Evolutionary conservation across 2,888 invertebrate species (phyloP).

Genomic region (Eueremaeus valkanovi): DNA sequence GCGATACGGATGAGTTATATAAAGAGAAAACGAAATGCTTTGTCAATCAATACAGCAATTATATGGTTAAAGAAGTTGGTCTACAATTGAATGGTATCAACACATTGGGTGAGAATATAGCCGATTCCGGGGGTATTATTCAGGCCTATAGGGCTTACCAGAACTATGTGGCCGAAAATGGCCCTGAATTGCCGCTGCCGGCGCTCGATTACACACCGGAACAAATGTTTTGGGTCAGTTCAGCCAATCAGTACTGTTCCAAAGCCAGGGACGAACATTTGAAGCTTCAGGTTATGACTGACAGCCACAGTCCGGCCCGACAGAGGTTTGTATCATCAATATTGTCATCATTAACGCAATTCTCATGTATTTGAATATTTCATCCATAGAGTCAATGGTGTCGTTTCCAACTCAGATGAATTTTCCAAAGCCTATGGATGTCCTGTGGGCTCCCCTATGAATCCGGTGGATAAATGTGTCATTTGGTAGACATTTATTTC

Average conservation of each 20-base stretch:
- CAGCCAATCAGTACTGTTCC: slow-evolving; percentile 61
- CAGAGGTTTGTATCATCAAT: background rate
- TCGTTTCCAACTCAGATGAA: slow-evolving; percentile 74
- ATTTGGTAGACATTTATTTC: slow-evolving; percentile 65
- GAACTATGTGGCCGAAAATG: slow-evolving; percentile 44
- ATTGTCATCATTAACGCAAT: background rate
- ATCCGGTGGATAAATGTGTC: slow-evolving; percentile 76
- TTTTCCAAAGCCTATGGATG: slow-evolving; percentile 77
- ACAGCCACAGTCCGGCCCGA: slow-evolving; percentile 48
- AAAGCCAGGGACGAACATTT: slow-evolving; percentile 32
- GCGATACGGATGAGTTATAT: slow-evolving; percentile 57
- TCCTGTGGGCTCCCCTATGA: slow-evolving; percentile 69
- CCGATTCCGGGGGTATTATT: slow-evolving; percentile 89
- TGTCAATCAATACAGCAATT: slow-evolving; percentile 46
- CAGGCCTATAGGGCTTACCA: slow-evolving; percentile 78
- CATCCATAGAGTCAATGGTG: slow-evolving; percentile 76
- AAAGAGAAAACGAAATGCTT: slow-evolving; percentile 43
- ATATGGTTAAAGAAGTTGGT: slow-evolving; percentile 60
- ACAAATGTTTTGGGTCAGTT: slow-evolving; percentile 73
- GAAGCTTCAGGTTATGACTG: slow-evolving; percentile 6
- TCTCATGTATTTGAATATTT: background rate
- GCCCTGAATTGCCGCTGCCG: slow-evolving; percentile 41
- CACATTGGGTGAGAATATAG: slow-evolving; percentile 90
- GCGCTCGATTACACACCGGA: slow-evolving; percentile 55
- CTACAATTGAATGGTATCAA: slow-evolving; percentile 82